Evolutionary conservation across 1,140 invertebrate species (phyloP), one percentile per base, ranked within the genome.

Genomic region (Plodia interpunctella): DNA sequence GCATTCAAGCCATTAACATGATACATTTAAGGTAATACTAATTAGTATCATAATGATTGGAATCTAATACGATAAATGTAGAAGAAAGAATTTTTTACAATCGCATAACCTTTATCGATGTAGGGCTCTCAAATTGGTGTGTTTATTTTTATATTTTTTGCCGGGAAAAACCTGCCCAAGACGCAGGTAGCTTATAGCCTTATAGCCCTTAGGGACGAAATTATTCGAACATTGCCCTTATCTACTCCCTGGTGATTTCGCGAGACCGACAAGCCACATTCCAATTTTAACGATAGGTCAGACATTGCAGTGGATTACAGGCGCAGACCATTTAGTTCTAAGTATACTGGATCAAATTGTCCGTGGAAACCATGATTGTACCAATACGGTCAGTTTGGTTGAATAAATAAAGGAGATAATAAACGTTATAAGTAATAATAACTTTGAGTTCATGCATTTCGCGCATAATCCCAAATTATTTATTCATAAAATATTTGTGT

Each of bases 211-310:
- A 68, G 70, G 74, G 72, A 68, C 64, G 66, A 73, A 74, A 77
- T 81, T 78, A 81, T 79, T 79, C 74, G 78, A 78, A 76, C 78
- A 68, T 81, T 81, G 78, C 78, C 76, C 76, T 44, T 44, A 44
- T 50, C 38, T 44, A n/a, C 38, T 17, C 13, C 35, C 10, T 44
- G 38, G 38, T 15, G 38, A 44, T 44, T 44, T 44, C n/a, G 13
- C 38, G 38, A 44, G 38, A 44, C 38, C 2, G 38, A 44, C 38
- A 44, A 44, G 38, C 38, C 38, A 15, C 38, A 44, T 44, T 44
- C 38, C 38, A 44, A 44, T 44, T 44, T 44, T n/a, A 44, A 44
- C 17, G 54, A 19, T 19, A 25, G n/a, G 50, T 53, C 56, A n/a
- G 2, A 57, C 35, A 51, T 56, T 59, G 55, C 30, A 32, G 30